Conservation (phyloP, 2,797 vertebrate species). For the Pogonophryne albipinna region DNA sequence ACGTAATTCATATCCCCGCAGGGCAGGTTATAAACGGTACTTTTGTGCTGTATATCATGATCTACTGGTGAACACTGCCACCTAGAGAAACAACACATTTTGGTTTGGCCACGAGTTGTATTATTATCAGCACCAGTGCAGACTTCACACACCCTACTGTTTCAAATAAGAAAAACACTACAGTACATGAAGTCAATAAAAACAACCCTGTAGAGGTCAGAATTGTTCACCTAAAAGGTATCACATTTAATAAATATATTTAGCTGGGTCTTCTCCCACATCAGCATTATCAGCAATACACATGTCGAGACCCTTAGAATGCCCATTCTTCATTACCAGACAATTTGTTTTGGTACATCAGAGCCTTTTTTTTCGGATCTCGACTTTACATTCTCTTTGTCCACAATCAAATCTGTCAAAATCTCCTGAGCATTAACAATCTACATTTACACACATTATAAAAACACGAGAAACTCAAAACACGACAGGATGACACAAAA, state of each 20-base stretch:
- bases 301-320: slow-evolving; percentile 45
- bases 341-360: slow-evolving; percentile 42
- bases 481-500: slow-evolving; percentile 46
- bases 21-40: background rate
- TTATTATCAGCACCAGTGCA: slow-evolving; percentile 23
- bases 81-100: slow-evolving; percentile 39
- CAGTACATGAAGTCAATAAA: slow-evolving; percentile 7
- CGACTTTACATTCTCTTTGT: slow-evolving; percentile 75
- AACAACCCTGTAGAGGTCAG: slow-evolving; percentile 35
- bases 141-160: slow-evolving; percentile 7
- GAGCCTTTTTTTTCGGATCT: slow-evolving; percentile 29
- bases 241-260: slow-evolving; percentile 80
- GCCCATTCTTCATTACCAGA: slow-evolving; percentile 2
- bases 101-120: slow-evolving; percentile 9
- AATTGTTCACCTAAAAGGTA: slow-evolving; percentile 41
- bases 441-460: slow-evolving; percentile 50
- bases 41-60: slow-evolving; percentile 21
- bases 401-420: slow-evolving; percentile 78
- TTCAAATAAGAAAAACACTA: slow-evolving; percentile 15
- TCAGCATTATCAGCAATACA: slow-evolving; percentile 31
- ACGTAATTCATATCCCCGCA: background rate
- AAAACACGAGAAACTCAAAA: slow-evolving; percentile 50
- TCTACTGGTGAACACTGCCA: slow-evolving; percentile 56
- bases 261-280: slow-evolving; percentile 39
- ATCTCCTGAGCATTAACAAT: slow-evolving; percentile 73